Evolutionary conservation across 2,113 vertebrate genomes (phyloP).

Genomic region (Podarcis raffonei): DNA sequence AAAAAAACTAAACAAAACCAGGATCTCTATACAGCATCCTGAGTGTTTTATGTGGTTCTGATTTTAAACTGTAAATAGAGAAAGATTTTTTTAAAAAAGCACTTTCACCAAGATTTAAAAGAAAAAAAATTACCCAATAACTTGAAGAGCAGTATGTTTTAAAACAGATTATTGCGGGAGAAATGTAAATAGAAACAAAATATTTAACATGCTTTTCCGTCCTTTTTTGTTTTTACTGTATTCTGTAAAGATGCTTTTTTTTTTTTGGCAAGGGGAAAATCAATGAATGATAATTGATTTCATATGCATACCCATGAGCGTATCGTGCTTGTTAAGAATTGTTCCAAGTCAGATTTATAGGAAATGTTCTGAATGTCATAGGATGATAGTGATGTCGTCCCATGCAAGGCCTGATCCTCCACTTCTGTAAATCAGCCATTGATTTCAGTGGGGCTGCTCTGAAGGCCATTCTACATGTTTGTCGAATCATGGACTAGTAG

Average conservation of each 20-base stretch:
- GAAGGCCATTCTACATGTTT: background rate
- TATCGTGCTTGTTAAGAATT: conserved; percentile 73
- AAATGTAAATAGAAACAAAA: conserved; percentile 85
- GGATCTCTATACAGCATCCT: conserved; percentile 67
- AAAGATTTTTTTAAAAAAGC: conserved; percentile 95
- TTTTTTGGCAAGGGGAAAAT: conserved; percentile 82
- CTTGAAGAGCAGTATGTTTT: conserved; percentile 86
- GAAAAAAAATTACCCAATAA: conserved; percentile 79
- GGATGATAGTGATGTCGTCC: background rate
- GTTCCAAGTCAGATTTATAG: conserved; percentile 71
- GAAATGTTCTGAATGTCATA: conserved; percentile 48
- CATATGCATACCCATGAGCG: conserved; percentile 73
- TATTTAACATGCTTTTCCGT: conserved; percentile 84
- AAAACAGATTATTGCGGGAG: conserved; percentile 83
- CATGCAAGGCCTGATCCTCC: background rate
- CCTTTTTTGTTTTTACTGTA: conserved; percentile 69
- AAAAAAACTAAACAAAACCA: background rate
- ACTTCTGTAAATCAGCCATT: background rate
- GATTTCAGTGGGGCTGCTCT: background rate
- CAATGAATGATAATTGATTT: conserved; percentile 78
- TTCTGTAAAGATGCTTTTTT: conserved; percentile 70
- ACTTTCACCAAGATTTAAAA: conserved; percentile 99
- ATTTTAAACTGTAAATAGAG: conserved; percentile 98
- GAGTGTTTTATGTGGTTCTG: conserved; percentile 74
- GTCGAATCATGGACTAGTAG: background rate